Percentiles rank a stretch among this genome's conserved stretches.
These are phyloP conservation scores for Tinea trinotella DNA, from an alignment of 2,888 invertebrate species.

Conservation along the genomic window DNA sequence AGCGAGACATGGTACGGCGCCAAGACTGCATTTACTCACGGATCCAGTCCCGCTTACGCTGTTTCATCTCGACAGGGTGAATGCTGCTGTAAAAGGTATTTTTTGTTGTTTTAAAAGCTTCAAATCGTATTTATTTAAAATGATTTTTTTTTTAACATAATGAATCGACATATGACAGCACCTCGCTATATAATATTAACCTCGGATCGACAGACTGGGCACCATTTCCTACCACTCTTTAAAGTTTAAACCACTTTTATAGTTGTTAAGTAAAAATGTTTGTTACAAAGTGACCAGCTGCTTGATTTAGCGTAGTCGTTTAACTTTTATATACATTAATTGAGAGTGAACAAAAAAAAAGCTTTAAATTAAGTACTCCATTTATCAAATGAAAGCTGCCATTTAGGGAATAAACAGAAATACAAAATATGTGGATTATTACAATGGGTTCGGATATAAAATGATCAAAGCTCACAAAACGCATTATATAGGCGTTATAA, in stretches of 20 bases:
- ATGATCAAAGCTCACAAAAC: neutral
- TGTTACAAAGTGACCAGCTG: neutral
- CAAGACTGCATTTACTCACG: conserved; percentile 48
- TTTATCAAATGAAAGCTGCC: neutral
- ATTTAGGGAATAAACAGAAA: neutral
- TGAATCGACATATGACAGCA: too few species aligned
- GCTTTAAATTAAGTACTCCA: neutral
- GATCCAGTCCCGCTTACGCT: conserved; percentile 69
- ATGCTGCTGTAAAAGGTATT: conserved; percentile 70
- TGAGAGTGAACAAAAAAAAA: neutral
- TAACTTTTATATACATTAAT: conserved; percentile 1
- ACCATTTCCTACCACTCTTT: too few species aligned
- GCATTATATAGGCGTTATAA: conserved; percentile 10
- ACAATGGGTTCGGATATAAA: neutral
- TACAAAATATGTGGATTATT: neutral
- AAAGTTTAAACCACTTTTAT: neutral
- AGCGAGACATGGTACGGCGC: conserved; percentile 38
- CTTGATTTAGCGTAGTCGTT: neutral
- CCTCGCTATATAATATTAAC: too few species aligned
- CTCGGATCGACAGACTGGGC: too few species aligned
- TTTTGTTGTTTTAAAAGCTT: conserved; percentile 9
- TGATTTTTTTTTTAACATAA: too few species aligned
- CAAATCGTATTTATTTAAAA: too few species aligned
- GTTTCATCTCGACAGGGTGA: conserved; percentile 65
- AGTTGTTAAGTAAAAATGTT: neutral